phyloP scores from a whole-genome alignment of 64 coral and sea anemone genomes.

The Porites lutea region DNA sequence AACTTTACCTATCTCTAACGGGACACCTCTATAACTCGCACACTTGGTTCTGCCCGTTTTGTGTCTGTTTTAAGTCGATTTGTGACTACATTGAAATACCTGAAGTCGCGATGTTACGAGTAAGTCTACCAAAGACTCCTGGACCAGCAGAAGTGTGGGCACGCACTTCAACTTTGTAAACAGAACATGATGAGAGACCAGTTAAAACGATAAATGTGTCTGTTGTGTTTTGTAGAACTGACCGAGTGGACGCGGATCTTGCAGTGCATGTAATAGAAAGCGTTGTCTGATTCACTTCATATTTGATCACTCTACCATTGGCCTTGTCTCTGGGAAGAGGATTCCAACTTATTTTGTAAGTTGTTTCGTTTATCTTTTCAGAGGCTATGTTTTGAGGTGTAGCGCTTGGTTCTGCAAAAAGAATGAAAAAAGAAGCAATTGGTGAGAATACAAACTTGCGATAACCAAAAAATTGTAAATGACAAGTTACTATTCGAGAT shows the following conservation, averaged over 20 bases:
- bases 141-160: neutral
- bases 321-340: constrained; percentile 28
- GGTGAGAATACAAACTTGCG: neutral
- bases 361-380: neutral
- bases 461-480: too few relatives aligned
- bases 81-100: neutral
- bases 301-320: constrained; percentile 10
- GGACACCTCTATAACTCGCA: too few relatives aligned
- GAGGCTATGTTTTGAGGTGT: neutral
- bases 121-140: neutral
- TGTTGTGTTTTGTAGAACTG: neutral
- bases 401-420: constrained; percentile 36
- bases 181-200: neutral
- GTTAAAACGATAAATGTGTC: neutral
- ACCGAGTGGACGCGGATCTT: neutral
- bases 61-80: too few relatives aligned
- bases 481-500: too few relatives aligned
- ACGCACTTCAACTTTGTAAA: neutral
- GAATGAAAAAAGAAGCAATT: neutral
- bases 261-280: neutral
- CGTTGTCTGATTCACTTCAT: neutral
- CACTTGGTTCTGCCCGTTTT: too few relatives aligned
- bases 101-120: neutral
- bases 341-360: constrained; percentile 42
- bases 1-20: too few relatives aligned